A percentile compares a stretch with the other conserved stretches of the same genome.
phyloP scores from a whole-genome alignment of 2,888 invertebrate genomes.

The Cybosia mesomella region DNA sequence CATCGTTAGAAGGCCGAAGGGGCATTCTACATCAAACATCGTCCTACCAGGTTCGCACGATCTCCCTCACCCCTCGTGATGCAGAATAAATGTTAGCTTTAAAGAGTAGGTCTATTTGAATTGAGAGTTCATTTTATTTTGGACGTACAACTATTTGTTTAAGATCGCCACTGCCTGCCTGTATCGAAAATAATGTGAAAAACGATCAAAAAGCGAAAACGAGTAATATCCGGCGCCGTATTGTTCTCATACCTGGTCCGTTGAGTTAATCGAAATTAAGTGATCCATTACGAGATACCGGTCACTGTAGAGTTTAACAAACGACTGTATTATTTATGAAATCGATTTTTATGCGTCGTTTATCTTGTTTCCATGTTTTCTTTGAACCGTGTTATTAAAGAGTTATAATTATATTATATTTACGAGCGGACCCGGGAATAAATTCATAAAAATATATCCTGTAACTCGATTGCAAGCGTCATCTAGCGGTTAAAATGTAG shows the following conservation, averaged over 20 bases:
- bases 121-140: constrained; percentile 53
- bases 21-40: constrained; percentile 66
- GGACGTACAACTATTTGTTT: constrained; percentile 69
- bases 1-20: constrained; percentile 63
- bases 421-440: too few species aligned
- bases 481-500: too few species aligned
- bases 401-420: neutral
- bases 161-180: constrained; percentile 61
- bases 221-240: constrained; percentile 83
- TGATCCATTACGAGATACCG: constrained; percentile 85
- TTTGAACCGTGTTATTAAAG: constrained; percentile 41
- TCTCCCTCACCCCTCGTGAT: constrained; percentile 33
- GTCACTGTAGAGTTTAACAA: constrained; percentile 69
- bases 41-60: constrained; percentile 47
- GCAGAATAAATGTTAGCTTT: constrained; percentile 34
- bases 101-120: constrained; percentile 35
- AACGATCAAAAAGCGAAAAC: constrained; percentile 80
- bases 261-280: constrained; percentile 84
- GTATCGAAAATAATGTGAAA: constrained; percentile 77
- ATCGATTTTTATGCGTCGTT: constrained; percentile 75
- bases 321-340: constrained; percentile 76
- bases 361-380: constrained; percentile 47
- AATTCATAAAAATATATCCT: too few species aligned
- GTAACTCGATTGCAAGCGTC: too few species aligned
- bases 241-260: constrained; percentile 75